Base-by-base conservation (phyloP, 2,113 vertebrate species). In the Progne subis region DNA sequence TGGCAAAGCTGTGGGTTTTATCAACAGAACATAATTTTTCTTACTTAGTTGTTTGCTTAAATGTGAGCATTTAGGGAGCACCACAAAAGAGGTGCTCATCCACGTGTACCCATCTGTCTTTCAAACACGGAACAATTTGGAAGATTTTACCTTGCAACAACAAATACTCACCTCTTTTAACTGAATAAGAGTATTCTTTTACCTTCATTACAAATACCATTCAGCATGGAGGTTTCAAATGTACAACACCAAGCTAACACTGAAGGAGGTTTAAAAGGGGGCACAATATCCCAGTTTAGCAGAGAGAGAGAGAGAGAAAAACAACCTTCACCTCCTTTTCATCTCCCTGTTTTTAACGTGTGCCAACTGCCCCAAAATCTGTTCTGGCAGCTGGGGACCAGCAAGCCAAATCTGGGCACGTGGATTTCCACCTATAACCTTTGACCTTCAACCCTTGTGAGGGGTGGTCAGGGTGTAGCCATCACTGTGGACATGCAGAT, bases 391-490 rank as follows among this genome's bases (percentile, higher is more conserved):
- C 81, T 87, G 78, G 4, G 26, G 18, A 74, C 10, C 24, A 82
- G 29, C 19, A 37, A 82, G 13, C 3, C 50, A 61, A 32, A 80
- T 53, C 31, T 47, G 32, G n/a, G 12, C 47, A 52, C 0, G 0
- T 57, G 53, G 10, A 39, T 60, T 90, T 80, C 43, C 75, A 90
- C 14, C 50, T 59, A 14, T 3, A 80, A 17, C 39, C 50, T 55
- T 52, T 72, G 18, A 29, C 59, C 37, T 24, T 83, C 37, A 37
- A 37, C 37, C 37, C 37, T 37, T 37, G 37, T 37, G 37, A 37
- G 37, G 37, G 8, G 37, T 37, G 37, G 37, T 41, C 29, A 37
- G 59, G 26, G 12, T 75, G 37, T 23, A 55, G 17, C 15, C 10
- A 9, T 32, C 52, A 7, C 29, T 39, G 23, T 44, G 55, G 16